These are phyloP conservation scores for Rhagonycha lutea DNA, from an alignment of 2,888 invertebrate species.

Conservation along the genomic window DNA sequence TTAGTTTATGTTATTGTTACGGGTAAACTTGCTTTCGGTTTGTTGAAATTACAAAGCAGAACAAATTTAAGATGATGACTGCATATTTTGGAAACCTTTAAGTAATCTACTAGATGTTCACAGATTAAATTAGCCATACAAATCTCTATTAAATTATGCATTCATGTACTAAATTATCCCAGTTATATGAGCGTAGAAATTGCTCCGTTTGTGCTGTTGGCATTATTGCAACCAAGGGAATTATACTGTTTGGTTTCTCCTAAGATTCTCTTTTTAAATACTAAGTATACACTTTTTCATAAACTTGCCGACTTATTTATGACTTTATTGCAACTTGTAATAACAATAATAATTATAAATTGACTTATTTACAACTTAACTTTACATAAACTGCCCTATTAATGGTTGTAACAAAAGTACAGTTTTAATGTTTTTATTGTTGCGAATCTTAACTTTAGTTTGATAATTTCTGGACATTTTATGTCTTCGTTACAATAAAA, in stretches of 20 bases:
- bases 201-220: constrained; percentile 36
- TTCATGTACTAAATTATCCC: constrained; percentile 42
- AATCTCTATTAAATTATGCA: constrained; percentile 45
- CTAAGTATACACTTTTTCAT: background rate
- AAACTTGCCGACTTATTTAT: background rate
- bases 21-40: background rate
- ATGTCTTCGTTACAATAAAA: background rate
- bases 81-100: constrained; percentile 7
- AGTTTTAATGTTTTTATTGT: background rate
- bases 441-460: background rate
- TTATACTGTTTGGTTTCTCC: constrained; percentile 30
- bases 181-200: constrained; percentile 38
- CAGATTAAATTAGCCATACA: constrained; percentile 42
- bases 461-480: background rate
- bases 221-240: constrained; percentile 41
- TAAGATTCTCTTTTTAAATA: constrained; percentile 3
- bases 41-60: background rate
- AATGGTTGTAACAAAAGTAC: background rate
- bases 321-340: background rate
- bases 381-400: background rate
- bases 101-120: constrained; percentile 29
- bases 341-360: background rate
- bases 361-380: background rate
- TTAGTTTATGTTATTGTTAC: background rate
- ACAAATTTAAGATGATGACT: constrained; percentile 4